phyloP scores from a whole-genome alignment of 1,140 invertebrate genomes.

The Formica exsecta region DNA sequence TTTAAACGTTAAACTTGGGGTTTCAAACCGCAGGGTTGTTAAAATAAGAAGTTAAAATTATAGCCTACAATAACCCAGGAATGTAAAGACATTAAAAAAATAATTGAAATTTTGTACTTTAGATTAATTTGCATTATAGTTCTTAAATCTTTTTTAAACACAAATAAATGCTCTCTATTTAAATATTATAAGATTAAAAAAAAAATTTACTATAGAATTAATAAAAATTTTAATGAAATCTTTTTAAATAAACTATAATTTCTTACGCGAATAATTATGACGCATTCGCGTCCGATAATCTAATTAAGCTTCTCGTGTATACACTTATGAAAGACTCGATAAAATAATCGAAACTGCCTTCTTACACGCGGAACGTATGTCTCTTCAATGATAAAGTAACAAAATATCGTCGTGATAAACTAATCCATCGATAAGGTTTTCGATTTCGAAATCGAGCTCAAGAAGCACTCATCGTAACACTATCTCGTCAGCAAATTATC shows the following conservation, averaged over 20 bases:
- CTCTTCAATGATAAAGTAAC: slow-evolving; percentile 32
- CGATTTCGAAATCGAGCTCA: slow-evolving; percentile 29
- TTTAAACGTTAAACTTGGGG: slow-evolving; percentile 31
- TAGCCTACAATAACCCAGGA: background rate
- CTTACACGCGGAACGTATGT: background rate
- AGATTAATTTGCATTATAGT: background rate
- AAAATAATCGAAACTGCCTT: slow-evolving; percentile 3
- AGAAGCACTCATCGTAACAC: slow-evolving; percentile 11
- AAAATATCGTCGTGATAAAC: slow-evolving; percentile 28
- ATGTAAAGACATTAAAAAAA: background rate
- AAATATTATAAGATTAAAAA: background rate
- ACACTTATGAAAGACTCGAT: background rate
- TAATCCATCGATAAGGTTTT: slow-evolving; percentile 40
- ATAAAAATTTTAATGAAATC: background rate
- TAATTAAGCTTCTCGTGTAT: background rate
- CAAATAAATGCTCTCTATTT: background rate
- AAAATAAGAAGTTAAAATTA: background rate
- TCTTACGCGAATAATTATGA: background rate
- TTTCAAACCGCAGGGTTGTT: background rate
- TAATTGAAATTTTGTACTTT: background rate
- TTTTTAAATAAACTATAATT: background rate
- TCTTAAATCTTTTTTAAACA: background rate
- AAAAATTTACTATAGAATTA: background rate
- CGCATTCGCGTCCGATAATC: background rate
- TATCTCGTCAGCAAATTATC: slow-evolving; percentile 35